Evolutionary conservation across 2,888 invertebrate species (phyloP).

Genomic region (Sinelater perroti): DNA sequence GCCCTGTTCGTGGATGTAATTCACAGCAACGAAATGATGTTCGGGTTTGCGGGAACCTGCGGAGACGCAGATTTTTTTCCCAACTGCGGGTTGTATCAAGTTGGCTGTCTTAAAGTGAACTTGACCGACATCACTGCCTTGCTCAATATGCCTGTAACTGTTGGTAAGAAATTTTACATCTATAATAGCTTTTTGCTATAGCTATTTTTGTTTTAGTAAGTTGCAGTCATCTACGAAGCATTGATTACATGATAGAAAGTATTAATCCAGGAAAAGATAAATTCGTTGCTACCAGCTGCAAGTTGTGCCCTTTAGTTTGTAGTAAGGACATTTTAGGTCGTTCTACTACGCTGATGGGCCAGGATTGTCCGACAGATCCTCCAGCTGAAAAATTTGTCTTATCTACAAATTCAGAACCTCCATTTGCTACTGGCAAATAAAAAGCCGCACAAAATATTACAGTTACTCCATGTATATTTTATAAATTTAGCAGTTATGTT

Average conservation of each 20-base stretch:
- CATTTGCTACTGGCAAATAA: too few relatives aligned
- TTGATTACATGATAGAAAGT: slow-evolving; percentile 10
- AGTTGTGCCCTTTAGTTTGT: too few relatives aligned
- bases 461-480: too few relatives aligned
- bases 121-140: neutral
- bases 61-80: slow-evolving; percentile 24
- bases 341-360: too few relatives aligned
- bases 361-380: too few relatives aligned
- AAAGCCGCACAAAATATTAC: too few relatives aligned
- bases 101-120: neutral
- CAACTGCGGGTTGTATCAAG: slow-evolving; percentile 19
- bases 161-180: neutral
- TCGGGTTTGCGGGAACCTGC: slow-evolving; percentile 4
- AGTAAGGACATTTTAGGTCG: too few relatives aligned
- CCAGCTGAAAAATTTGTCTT: too few relatives aligned
- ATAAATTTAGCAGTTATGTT: too few relatives aligned
- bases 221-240: slow-evolving; percentile 12
- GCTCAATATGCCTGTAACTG: neutral
- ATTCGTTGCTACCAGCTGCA: too few relatives aligned
- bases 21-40: slow-evolving; percentile 3
- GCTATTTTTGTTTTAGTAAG: neutral
- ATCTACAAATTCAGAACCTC: too few relatives aligned
- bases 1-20: slow-evolving; percentile 13
- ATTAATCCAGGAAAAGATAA: neutral
- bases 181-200: neutral